Base-by-base conservation (phyloP, 2,888 invertebrate species). In the Heteromurus nitidus region DNA sequence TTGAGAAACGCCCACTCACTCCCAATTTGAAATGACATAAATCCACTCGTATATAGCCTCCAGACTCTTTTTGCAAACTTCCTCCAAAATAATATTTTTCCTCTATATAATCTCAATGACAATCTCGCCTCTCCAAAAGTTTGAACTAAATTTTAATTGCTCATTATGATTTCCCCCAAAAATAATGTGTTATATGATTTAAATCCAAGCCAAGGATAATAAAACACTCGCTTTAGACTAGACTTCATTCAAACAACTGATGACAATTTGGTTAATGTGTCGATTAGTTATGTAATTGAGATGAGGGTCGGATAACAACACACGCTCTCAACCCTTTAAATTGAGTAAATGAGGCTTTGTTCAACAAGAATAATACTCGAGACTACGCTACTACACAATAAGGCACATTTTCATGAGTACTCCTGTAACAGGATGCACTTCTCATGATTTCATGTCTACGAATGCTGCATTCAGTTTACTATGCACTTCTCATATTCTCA, bases 241-340 rank as follows among this genome's bases (percentile, higher is more conserved):
- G 22, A 22, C 50, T 50, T 50, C n/a, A 13, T n/a, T 36, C 36
- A 36, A n/a, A 50, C n/a, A 50, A 50, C 55, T 55, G 55, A 55
- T 55, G 22, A 20, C n/a, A 55, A 20, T 55, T 20, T 13, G 22
- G 22, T 13, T 50, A 55, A 11, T 24, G 55, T 62, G 5, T 31
- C 31, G n/a, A 62, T 62, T 31, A 58, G 31, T 36, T 64, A 42
- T 64, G 64, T 42, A 42, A 42, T n/a, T 36, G 22, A 64, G 64
- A 42, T 64, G 64, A 64, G 64, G 64, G 64, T 64, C 64, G 42
- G n/a, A 47, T 24, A n/a, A 20, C 47, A n/a, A n/a, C 47, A 36
- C 36, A 9, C 36, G 36, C 36, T 5, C 36, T 36, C 36, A 36
- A 36, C 13, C 36, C 13, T 36, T 3, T n/a, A 47, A 47, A 11